Conservation (phyloP, 2,888 invertebrate genomes). For the Netelia inedita region DNA sequence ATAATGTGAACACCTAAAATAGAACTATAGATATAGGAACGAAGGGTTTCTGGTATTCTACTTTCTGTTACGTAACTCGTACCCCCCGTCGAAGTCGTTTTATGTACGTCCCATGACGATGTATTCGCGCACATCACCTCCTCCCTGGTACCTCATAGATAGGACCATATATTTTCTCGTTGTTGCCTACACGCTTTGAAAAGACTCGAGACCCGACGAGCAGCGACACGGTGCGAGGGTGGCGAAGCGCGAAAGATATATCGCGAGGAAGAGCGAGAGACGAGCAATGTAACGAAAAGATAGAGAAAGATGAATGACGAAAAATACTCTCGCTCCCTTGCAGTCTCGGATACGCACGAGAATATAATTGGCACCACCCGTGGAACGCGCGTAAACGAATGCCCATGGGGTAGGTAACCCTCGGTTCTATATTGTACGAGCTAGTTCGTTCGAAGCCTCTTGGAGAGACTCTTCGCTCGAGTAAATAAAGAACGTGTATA, state of each 20-base stretch:
- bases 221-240: conserved; percentile 25
- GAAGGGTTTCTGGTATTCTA: no score
- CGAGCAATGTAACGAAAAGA: conserved; percentile 30
- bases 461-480: conserved; percentile 69
- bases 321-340: conserved; percentile 26
- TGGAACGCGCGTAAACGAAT: conserved; percentile 61
- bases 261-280: conserved; percentile 33
- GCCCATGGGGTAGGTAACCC: conserved; percentile 49
- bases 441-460: conserved; percentile 71
- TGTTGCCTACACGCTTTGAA: conserved; percentile 39
- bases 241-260: conserved; percentile 41
- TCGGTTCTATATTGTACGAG: conserved; percentile 67
- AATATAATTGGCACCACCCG: conserved; percentile 80
- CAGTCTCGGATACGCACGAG: conserved; percentile 73
- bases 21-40: background rate
- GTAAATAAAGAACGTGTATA: conserved; percentile 71
- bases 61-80: background rate
- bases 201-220: conserved; percentile 9
- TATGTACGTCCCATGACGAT: background rate
- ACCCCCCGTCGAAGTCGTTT: background rate
- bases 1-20: no score
- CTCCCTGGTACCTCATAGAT: background rate
- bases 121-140: background rate
- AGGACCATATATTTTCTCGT: conserved; percentile 18
- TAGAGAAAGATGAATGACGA: conserved; percentile 36